Percentiles rank a stretch among this genome's conserved stretches.
These are phyloP conservation scores for Oriolus oriolus DNA, from an alignment of 2,113 vertebrate genomes.

Conservation along the genomic window DNA sequence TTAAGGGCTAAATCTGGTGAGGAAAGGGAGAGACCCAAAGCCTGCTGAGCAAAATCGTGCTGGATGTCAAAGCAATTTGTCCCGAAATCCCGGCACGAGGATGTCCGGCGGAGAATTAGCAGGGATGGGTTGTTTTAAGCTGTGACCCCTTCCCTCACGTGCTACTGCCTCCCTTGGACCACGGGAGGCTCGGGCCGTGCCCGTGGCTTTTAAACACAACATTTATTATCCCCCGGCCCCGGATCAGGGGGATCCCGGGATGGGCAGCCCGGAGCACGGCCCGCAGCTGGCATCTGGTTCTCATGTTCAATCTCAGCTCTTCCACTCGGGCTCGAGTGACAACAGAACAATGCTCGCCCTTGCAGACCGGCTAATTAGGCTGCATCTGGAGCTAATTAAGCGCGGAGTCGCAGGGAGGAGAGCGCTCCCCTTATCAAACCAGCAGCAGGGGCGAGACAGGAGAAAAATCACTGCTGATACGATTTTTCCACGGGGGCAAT, in stretches of 20 bases:
- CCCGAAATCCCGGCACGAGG: neutral
- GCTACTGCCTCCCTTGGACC: slow-evolving; percentile 69
- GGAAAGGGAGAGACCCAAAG: neutral
- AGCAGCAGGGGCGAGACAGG: slow-evolving; percentile 57
- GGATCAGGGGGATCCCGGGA: neutral
- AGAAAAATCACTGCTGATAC: slow-evolving; percentile 66
- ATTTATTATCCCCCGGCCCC: slow-evolving; percentile 53
- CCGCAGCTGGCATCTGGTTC: slow-evolving; percentile 18
- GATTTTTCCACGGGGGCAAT: neutral
- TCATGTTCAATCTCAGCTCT: slow-evolving; percentile 53
- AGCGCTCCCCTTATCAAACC: slow-evolving; percentile 71
- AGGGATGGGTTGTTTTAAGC: slow-evolving; percentile 31
- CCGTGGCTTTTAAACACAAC: slow-evolving; percentile 63
- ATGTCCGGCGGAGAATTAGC: neutral
- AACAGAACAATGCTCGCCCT: slow-evolving; percentile 52
- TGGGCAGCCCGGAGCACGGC: neutral
- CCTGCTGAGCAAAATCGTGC: neutral
- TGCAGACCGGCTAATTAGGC: slow-evolving; percentile 79
- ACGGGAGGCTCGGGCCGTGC: slow-evolving; percentile 45
- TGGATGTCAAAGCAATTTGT: neutral
- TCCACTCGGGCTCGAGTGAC: slow-evolving; percentile 65
- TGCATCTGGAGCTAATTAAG: slow-evolving; percentile 95
- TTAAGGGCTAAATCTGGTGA: neutral
- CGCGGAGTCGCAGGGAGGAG: slow-evolving; percentile 73
- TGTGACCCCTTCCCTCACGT: slow-evolving; percentile 67